A percentile compares a stretch with the other conserved stretches of the same genome.
phyloP scores from a whole-genome alignment of 2,797 vertebrate genomes.

The Champsocephalus gunnari region DNA sequence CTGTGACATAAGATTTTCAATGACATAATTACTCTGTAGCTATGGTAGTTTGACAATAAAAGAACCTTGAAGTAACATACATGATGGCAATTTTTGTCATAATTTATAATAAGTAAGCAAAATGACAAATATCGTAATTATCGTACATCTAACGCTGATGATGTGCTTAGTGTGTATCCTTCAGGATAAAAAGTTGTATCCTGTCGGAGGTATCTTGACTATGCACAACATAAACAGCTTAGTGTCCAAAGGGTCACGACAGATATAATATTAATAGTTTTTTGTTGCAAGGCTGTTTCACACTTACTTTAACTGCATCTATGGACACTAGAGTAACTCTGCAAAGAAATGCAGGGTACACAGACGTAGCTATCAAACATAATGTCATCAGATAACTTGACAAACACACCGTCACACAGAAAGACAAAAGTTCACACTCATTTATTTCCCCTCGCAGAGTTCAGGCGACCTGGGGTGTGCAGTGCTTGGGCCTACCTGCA shows the following conservation, averaged over 20 bases:
- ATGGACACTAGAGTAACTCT: neutral
- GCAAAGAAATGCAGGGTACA: neutral
- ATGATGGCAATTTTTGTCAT: neutral
- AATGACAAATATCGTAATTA: neutral
- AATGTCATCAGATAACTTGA: neutral
- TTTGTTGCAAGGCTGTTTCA: too few species aligned
- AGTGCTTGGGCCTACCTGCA: conserved; percentile 92
- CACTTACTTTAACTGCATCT: neutral
- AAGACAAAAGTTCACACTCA: neutral
- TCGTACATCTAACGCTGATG: neutral
- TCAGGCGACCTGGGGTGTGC: conserved; percentile 83
- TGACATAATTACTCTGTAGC: too few species aligned
- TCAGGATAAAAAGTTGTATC: neutral
- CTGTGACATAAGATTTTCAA: too few species aligned
- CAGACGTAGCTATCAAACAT: neutral
- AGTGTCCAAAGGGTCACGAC: neutral
- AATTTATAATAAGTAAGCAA: neutral
- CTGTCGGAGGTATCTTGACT: neutral
- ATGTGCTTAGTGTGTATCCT: neutral
- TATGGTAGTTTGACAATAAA: too few species aligned
- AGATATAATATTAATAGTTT: neutral
- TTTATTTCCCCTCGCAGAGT: conserved; percentile 48
- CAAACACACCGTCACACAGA: neutral
- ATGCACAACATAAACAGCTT: neutral
- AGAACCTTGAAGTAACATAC: neutral